Conservation (phyloP, 2,113 vertebrate species). For the Montifringilla adamsi region DNA sequence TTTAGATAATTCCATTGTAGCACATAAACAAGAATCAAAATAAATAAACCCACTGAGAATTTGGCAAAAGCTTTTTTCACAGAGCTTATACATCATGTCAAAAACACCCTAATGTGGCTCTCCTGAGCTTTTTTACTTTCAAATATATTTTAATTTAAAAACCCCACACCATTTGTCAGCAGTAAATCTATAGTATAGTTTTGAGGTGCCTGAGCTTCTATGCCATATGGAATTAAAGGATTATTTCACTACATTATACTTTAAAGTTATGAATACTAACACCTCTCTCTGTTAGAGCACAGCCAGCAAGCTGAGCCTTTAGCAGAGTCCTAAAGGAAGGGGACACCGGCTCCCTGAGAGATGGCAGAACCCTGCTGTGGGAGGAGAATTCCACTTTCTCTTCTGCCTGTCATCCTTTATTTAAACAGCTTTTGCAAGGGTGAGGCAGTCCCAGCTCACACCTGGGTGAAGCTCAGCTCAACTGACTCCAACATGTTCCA, state of each 20-base stretch:
- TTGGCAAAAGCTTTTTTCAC: slow-evolving; percentile 34
- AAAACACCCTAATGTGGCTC: not conserved
- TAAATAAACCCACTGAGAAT: slow-evolving; percentile 1
- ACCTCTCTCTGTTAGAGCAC: not conserved
- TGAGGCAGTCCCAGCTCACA: not conserved
- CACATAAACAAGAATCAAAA: slow-evolving; percentile 9
- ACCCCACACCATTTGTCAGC: slow-evolving; percentile 28
- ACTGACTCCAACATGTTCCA: fast-evolving
- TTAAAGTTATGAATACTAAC: slow-evolving; percentile 16
- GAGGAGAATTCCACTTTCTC: not conserved
- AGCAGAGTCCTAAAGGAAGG: not conserved
- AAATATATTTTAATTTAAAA: slow-evolving; percentile 27
- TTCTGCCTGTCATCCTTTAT: not conserved
- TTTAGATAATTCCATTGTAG: not conserved
- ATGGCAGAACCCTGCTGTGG: not conserved
- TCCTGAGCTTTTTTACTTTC: not conserved
- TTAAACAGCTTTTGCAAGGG: not conserved
- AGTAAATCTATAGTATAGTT: not conserved
- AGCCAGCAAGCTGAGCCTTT: not conserved
- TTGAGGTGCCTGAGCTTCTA: not conserved
- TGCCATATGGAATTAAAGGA: slow-evolving; percentile 52
- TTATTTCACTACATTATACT: slow-evolving; percentile 47
- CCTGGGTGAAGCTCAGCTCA: not conserved
- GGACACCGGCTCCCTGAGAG: not conserved
- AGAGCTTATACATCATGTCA: not conserved